Evolutionary conservation across 2,113 vertebrate species (phyloP), one percentile per base, ranked within the genome.

Genomic region (Tricholaema leucomelas): DNA sequence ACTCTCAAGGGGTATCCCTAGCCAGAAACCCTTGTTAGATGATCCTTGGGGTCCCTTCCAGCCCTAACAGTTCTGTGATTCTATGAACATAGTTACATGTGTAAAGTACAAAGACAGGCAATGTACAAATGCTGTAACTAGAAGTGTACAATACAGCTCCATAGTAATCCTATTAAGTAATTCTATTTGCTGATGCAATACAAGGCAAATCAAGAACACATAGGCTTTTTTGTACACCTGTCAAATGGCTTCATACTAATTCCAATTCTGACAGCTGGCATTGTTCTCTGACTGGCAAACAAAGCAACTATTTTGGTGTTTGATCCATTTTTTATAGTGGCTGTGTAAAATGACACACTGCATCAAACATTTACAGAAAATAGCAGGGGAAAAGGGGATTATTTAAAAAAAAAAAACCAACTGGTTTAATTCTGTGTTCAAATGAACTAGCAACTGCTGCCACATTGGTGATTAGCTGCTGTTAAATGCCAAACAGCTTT

Each of bases 281-380:
- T 97, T 97, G 91, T 97, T 96, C 92, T 89, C 71, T 96, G 96
- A 97, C 86, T 95, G 93, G 93, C 95, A 98, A 98, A 96, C 95
- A 97, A 97, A 97, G 90, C 81, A 94, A 93, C 88, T 96, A 91
- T 96, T 98, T 96, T 3, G 3, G 46, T 96, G 95, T 97, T 96
- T 97, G 96, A 97, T 97, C 93, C 87, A 90, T 95, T 88, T 95
- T 88, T 94, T 92, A 97, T 95, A 77, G 52, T 96, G 95, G 94
- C 95, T 91, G 36, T 95, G 88, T 92, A 95, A 97, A 92, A 92
- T 95, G 91, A 94, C 94, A 95, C 2, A 66, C 50, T 83, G 64
- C 92, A 95, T 97, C 96, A 97, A 97, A 94, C 85, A 92, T 87
- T 95, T 81, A 81, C 42, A 46, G 70, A 94, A 97, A 95, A 71